Evolutionary conservation across 2,888 invertebrate species (phyloP).

Genomic region (Drosophila meridiana): DNA sequence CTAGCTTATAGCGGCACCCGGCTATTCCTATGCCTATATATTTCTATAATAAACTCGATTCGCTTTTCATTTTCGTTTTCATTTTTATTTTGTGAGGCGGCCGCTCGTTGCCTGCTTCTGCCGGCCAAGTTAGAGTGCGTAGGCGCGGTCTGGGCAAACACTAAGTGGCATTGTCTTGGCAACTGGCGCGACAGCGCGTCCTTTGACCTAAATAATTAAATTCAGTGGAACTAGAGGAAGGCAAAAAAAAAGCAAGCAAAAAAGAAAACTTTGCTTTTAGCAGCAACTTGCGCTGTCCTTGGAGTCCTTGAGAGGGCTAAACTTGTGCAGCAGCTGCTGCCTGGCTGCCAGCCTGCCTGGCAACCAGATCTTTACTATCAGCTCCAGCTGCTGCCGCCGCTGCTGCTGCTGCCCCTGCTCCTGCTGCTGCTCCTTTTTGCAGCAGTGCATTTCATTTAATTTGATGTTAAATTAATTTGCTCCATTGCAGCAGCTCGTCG

Average conservation of each 20-base stretch:
- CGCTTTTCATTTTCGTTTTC: conserved; percentile 45
- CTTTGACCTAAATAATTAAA: conserved; percentile 80
- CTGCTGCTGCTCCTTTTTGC: conserved; percentile 28
- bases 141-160: conserved; percentile 20
- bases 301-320: conserved; percentile 36
- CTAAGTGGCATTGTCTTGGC: conserved; percentile 69
- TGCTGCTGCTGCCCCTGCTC: conserved; percentile 23
- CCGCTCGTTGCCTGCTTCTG: not conserved
- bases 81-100: conserved; percentile 10
- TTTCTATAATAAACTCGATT: conserved; percentile 69
- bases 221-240: conserved; percentile 51
- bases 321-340: conserved; percentile 43
- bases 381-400: not conserved
- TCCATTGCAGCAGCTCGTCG: conserved; percentile 42
- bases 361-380: conserved; percentile 1
- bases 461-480: conserved; percentile 78
- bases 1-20: not conserved
- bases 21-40: conserved; percentile 3
- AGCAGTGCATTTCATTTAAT: conserved; percentile 69
- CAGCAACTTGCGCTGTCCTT: conserved; percentile 37
- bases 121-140: conserved; percentile 4
- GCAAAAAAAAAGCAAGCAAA: not conserved
- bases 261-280: conserved; percentile 64
- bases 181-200: conserved; percentile 62
- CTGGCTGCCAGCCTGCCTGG: conserved; percentile 2